These are phyloP conservation scores for Drosophila baimaii DNA, from an alignment of 1,140 invertebrate genomes.

Conservation along the genomic window DNA sequence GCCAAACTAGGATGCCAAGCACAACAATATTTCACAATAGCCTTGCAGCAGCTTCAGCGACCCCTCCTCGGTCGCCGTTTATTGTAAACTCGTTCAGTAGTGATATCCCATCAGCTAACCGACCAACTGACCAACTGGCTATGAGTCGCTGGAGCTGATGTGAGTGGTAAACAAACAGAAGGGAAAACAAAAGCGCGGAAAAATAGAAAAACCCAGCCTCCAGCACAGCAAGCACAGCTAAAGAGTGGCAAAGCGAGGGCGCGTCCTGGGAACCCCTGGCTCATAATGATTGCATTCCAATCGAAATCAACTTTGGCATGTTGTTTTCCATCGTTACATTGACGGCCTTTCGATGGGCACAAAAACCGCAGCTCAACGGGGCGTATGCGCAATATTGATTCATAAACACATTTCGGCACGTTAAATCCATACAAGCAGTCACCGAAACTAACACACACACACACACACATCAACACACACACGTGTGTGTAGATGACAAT, in stretches of 20 bases:
- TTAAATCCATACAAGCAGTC: constrained; percentile 6
- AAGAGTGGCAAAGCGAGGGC: not conserved
- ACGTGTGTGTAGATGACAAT: not conserved
- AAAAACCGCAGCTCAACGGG: constrained; percentile 38
- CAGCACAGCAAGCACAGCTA: not conserved
- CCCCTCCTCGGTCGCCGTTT: constrained; percentile 10
- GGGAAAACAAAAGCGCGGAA: constrained; percentile 20
- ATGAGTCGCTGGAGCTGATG: constrained; percentile 10
- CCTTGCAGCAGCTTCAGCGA: not conserved
- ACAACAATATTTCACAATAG: constrained; percentile 38
- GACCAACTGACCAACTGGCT: constrained; percentile 52
- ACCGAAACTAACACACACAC: too few species aligned
- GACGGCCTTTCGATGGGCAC: constrained; percentile 12
- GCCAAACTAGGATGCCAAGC: constrained; percentile 37
- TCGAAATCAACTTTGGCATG: constrained; percentile 40
- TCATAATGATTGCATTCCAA: constrained; percentile 51
- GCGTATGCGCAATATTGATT: constrained; percentile 47
- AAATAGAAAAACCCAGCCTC: constrained; percentile 21
- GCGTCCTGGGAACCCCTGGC: not conserved
- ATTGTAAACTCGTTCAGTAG: constrained; percentile 43
- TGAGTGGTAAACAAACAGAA: constrained; percentile 56
- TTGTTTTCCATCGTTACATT: constrained; percentile 26
- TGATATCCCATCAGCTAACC: constrained; percentile 51
- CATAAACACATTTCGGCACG: constrained; percentile 45
- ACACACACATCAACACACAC: not conserved